Base-by-base conservation (phyloP, 1,140 invertebrate species). In the Physella acuta region DNA sequence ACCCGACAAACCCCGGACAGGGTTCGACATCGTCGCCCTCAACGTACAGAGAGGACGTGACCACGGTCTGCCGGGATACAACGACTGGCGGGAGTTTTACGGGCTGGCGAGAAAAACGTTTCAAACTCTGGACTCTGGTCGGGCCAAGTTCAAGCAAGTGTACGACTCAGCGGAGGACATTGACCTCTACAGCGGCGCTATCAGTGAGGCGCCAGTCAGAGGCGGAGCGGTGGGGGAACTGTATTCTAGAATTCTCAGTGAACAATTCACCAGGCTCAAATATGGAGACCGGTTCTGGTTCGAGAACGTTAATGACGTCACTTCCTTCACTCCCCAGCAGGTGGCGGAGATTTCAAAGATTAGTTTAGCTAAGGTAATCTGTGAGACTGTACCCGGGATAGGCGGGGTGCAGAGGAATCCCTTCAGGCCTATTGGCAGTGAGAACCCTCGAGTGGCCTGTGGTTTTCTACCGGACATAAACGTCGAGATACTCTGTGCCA, bases 271-370 rank as follows among this genome's bases (percentile, higher is more conserved):
- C 70, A 92, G 95, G 81, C 85, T 93, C 24, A 90, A 94, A 71
- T 86, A 91, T 70, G 96, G 96, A 61, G 96, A 98, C 84, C 89
- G 96, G 78, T 98, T 97, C 84, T 98, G 95, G 93, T 98, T 94
- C 77, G 96, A 98, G 82, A 88, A 96, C 66, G 8, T 8, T 44
- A 20, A 20, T 11, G 39, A 20, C 8, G 20, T 11, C 8, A 20
- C 39, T 8, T 44, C 39, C 8, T 44, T 44, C 39, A 44, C 39
- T 8, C 8, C 8, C 8, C 8, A 44, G 20, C 39, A 44, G 20
- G 20, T 44, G 20, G 8, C 8, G 8, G 39, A 44, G 20, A 44
- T 44, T 44, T 20, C 8, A 11, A 44, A 44, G 20, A 44, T 44
- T 8, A 11, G 8, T 8, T 20, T 44, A 20, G 8, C 39, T 20